These are phyloP conservation scores for Cyanoramphus novaezelandiae DNA, from an alignment of 2,113 vertebrate genomes.

Conservation along the genomic window DNA sequence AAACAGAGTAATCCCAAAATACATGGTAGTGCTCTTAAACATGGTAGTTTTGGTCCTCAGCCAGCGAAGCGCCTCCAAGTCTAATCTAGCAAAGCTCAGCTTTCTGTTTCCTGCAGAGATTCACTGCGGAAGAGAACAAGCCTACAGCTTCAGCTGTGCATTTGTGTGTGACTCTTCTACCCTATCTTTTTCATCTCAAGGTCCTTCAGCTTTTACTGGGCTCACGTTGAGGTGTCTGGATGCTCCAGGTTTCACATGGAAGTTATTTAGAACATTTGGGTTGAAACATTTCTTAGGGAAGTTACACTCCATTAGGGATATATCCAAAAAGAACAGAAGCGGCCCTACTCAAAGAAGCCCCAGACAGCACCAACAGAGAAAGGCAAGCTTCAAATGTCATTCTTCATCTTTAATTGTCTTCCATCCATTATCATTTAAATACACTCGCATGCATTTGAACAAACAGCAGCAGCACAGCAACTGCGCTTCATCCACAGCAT, in stretches of 20 bases:
- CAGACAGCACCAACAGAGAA: not conserved
- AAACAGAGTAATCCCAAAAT: not conserved
- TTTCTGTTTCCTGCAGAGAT: not conserved
- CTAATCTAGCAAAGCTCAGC: not conserved
- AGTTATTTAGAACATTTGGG: not conserved
- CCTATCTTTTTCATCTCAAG: not conserved
- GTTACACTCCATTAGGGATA: not conserved
- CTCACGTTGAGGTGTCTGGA: not conserved
- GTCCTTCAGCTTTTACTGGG: not conserved
- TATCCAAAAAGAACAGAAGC: not conserved
- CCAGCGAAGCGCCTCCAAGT: not conserved
- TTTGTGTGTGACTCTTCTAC: not conserved
- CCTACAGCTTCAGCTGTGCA: not conserved
- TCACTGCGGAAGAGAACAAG: not conserved
- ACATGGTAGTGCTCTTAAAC: not conserved
- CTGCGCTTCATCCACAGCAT: not conserved
- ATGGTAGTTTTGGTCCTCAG: not conserved
- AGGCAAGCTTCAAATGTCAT: not conserved
- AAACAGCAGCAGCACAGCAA: not conserved
- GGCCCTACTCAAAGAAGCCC: not conserved
- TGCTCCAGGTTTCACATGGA: not conserved
- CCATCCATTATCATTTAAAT: not conserved
- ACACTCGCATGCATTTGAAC: not conserved
- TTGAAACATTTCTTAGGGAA: not conserved
- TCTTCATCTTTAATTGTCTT: not conserved